Percentiles rank a stretch among this genome's conserved stretches.
These are phyloP conservation scores for Brachionus asplanchnoidis DNA, from an alignment of 1,140 invertebrate species.

Conservation along the genomic window DNA sequence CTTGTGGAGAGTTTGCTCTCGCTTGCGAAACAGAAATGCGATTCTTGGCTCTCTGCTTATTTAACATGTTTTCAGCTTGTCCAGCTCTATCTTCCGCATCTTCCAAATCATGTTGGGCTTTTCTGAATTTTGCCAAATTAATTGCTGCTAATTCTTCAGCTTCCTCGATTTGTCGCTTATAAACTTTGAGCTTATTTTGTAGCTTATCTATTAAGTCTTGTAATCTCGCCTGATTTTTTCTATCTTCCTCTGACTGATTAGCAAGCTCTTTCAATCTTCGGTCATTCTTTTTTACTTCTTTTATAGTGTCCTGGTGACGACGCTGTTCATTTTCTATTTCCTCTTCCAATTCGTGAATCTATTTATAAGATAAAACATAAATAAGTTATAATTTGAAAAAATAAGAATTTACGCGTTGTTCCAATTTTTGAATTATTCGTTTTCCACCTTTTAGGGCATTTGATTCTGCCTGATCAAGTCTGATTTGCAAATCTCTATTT, in stretches of 20 bases:
- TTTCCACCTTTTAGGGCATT: constrained; percentile 96
- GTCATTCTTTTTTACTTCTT: constrained; percentile 73
- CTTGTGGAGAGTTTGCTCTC: background rate
- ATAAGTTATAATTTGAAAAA: background rate
- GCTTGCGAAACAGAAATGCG: constrained; percentile 65
- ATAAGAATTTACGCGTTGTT: constrained; percentile 54
- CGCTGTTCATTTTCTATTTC: constrained; percentile 96
- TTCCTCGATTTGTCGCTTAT: constrained; percentile 98
- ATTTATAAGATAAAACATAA: background rate
- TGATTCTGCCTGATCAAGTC: constrained; percentile 89
- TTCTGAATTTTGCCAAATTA: constrained; percentile 98
- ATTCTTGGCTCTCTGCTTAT: constrained; percentile 91
- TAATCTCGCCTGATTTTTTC: constrained; percentile 94
- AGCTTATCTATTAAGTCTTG: constrained; percentile 97
- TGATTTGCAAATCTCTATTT: constrained; percentile 94
- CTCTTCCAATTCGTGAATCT: constrained; percentile 75
- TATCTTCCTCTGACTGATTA: constrained; percentile 92
- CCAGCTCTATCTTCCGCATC: constrained; percentile 97
- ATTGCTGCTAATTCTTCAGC: constrained; percentile 96
- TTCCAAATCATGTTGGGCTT: constrained; percentile 65
- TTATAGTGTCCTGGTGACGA: constrained; percentile 72
- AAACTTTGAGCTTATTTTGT: constrained; percentile 97
- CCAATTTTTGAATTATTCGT: constrained; percentile 65
- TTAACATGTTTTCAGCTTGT: constrained; percentile 90
- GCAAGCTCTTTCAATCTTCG: constrained; percentile 65